Conservation (phyloP, 2,888 invertebrate species). For the Hoplodrina blanda region DNA sequence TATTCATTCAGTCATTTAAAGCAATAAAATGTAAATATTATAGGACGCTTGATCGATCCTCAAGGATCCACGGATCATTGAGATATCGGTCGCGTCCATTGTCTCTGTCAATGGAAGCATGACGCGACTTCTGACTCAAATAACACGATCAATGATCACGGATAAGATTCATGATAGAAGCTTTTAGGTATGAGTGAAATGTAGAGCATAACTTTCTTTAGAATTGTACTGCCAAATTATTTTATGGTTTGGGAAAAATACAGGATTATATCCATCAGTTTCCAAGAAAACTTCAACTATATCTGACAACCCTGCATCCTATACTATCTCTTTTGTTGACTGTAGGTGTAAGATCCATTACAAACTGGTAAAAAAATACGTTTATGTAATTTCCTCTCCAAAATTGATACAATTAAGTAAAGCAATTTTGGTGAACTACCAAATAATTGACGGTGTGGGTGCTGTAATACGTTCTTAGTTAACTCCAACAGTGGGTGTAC, state of each 20-base stretch:
- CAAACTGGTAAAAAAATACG: slow-evolving; percentile 6
- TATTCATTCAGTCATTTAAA: background rate
- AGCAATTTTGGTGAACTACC: slow-evolving; percentile 35
- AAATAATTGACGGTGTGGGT: slow-evolving; percentile 37
- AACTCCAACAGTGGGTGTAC: slow-evolving; percentile 28
- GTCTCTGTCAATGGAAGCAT: slow-evolving; percentile 46
- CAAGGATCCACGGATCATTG: slow-evolving; percentile 60
- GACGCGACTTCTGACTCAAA: slow-evolving; percentile 34
- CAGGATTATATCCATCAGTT: too few relatives aligned
- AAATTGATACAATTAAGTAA: slow-evolving; percentile 39
- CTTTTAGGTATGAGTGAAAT: background rate
- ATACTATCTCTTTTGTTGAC: too few relatives aligned
- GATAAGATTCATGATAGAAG: slow-evolving; percentile 17
- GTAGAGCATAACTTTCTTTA: slow-evolving; percentile 19
- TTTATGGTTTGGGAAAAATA: too few relatives aligned
- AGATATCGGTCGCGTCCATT: slow-evolving; percentile 45
- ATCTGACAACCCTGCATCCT: too few relatives aligned
- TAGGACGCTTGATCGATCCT: slow-evolving; percentile 50
- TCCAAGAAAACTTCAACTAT: too few relatives aligned
- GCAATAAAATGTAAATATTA: slow-evolving; percentile 22
- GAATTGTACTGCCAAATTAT: background rate
- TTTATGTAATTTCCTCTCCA: slow-evolving; percentile 3
- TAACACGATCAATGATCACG: slow-evolving; percentile 24
- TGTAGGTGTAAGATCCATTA: background rate
- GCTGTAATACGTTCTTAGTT: slow-evolving; percentile 22